Conservation (phyloP, 1,140 invertebrate species). For the Myzus persicae region DNA sequence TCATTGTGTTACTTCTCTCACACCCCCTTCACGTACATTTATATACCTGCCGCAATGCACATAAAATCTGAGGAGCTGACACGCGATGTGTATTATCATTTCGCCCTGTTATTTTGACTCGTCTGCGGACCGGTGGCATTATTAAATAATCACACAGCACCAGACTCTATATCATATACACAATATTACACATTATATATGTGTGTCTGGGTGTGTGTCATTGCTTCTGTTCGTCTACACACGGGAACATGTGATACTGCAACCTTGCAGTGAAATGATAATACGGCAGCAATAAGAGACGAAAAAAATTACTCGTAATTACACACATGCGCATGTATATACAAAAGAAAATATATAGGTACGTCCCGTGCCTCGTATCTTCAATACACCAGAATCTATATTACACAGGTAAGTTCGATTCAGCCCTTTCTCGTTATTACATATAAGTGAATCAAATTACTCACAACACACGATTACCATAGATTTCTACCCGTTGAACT, state of each 20-base stretch:
- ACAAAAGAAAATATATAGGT: constrained; percentile 6
- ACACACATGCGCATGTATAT: background rate
- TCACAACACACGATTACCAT: background rate
- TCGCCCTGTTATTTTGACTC: constrained; percentile 29
- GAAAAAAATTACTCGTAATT: constrained; percentile 42
- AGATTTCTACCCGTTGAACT: background rate
- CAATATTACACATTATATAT: too few species aligned
- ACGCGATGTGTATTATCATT: constrained; percentile 39
- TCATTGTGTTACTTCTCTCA: background rate
- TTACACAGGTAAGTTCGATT: background rate
- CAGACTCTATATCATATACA: background rate
- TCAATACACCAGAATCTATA: background rate
- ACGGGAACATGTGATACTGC: background rate
- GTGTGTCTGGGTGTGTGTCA: background rate
- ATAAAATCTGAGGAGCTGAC: background rate
- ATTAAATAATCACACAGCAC: constrained; percentile 31
- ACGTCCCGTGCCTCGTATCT: background rate
- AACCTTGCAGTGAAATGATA: constrained; percentile 22
- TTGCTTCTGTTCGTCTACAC: constrained; percentile 10
- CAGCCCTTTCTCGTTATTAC: background rate
- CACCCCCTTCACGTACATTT: background rate
- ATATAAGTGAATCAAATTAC: too few species aligned
- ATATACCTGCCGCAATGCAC: background rate
- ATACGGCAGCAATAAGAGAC: background rate
- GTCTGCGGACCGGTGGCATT: constrained; percentile 35